Conservation (phyloP, 2,113 vertebrate species). For the Seriola aureovittata region DNA sequence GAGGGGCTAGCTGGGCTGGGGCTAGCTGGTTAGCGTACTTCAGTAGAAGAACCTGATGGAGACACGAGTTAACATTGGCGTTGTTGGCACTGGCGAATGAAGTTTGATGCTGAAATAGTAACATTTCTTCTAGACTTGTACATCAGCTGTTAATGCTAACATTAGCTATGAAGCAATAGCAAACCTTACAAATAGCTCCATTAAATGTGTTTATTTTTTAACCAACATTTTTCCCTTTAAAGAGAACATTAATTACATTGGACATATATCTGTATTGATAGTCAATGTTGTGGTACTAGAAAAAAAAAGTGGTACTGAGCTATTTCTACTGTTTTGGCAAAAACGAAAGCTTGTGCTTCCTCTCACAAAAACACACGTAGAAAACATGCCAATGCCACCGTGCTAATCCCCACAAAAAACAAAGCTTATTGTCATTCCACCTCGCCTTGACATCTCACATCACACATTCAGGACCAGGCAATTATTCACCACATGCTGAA, state of each 20-base stretch:
- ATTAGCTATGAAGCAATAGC: no score
- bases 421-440: constrained; percentile 33
- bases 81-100: no score
- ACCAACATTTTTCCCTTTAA: background rate
- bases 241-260: no score
- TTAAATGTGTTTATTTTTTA: no score
- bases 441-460: constrained; percentile 48
- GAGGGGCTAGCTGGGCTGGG: no score
- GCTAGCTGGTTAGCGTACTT: no score
- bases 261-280: background rate
- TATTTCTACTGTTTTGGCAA: background rate
- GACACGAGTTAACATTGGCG: no score
- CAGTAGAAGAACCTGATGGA: no score
- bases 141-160: no score
- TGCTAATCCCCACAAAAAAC: constrained; percentile 19
- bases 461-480: constrained; percentile 23
- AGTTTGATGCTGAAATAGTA: no score
- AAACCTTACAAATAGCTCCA: no score
- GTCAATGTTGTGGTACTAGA: background rate
- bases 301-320: background rate
- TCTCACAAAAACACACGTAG: background rate
- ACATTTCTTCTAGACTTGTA: no score
- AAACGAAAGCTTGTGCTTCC: background rate
- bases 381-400: constrained; percentile 16
- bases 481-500: constrained; percentile 58